Conservation (phyloP, 2,888 invertebrate species). For the Theretra japonica region DNA sequence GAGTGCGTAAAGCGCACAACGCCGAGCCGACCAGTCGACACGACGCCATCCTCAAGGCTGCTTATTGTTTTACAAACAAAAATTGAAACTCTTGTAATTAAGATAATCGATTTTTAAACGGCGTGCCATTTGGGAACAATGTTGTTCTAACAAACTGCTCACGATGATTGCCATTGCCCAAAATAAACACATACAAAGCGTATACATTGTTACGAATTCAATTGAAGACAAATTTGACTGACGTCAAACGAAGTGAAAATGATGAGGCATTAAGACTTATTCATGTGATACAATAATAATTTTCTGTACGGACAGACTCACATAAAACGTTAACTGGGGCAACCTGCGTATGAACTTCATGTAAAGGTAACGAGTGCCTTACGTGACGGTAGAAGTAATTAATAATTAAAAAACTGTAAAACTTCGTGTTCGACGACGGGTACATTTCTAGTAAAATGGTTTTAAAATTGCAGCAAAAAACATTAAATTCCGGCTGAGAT, state of each 20-base stretch:
- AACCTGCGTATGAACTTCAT: neutral
- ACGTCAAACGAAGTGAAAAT: conserved; percentile 36
- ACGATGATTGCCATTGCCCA: neutral
- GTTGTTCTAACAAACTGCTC: neutral
- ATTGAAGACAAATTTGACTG: conserved; percentile 40
- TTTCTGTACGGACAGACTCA: neutral
- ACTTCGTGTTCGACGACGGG: neutral
- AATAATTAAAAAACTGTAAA: neutral
- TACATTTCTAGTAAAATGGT: neutral
- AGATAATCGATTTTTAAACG: conserved; percentile 29
- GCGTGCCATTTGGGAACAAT: neutral
- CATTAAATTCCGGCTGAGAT: neutral
- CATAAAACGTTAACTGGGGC: neutral
- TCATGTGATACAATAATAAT: neutral
- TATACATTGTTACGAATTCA: conserved; percentile 28
- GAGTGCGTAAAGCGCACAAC: conserved; percentile 51
- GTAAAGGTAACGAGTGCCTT: conserved; percentile 5
- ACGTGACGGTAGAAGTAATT: neutral
- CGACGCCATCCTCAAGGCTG: conserved; percentile 59
- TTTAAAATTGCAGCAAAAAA: neutral
- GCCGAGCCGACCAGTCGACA: conserved; percentile 59
- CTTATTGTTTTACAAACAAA: conserved; percentile 51
- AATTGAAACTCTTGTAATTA: conserved; percentile 39
- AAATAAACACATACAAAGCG: neutral
- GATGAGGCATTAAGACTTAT: neutral